phyloP scores from a whole-genome alignment of 2,113 vertebrate species.

The Boulengeromyrus knoepffleri region DNA sequence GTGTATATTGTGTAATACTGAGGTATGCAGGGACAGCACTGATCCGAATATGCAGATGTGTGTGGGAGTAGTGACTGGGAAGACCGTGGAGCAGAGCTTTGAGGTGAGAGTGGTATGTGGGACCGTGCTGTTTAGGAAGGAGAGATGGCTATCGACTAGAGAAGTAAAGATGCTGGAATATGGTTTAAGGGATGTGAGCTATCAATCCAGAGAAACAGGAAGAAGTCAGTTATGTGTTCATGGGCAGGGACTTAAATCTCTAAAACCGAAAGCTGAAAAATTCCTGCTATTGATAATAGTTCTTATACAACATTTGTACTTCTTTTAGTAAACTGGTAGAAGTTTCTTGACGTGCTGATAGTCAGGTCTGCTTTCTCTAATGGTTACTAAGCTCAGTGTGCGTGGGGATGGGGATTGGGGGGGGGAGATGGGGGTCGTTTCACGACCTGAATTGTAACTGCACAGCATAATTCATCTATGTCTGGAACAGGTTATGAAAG shows the following conservation, averaged over 20 bases:
- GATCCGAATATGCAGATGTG: not conserved
- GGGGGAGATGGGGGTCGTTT: not conserved
- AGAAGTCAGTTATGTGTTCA: not conserved
- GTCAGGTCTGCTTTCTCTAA: not conserved
- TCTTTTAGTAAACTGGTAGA: not conserved
- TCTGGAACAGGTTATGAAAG: not conserved
- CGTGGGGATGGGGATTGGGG: not conserved
- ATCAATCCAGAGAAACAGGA: not conserved
- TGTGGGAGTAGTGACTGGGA: not conserved
- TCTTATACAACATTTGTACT: not conserved
- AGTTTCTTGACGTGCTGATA: not conserved
- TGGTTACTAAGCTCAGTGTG: not conserved
- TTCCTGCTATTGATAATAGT: not conserved
- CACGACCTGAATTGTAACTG: not conserved
- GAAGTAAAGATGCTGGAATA: not conserved
- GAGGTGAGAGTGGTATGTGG: not conserved
- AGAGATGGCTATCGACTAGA: not conserved
- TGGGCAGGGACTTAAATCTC: not conserved
- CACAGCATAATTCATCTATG: not conserved
- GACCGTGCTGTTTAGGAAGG: not conserved
- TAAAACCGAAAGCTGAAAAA: not conserved
- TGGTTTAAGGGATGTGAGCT: not conserved
- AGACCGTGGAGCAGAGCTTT: not conserved
- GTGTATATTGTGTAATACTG: not conserved
- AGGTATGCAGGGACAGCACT: not conserved